A percentile compares a stretch with the other conserved stretches of the same genome.
These are phyloP conservation scores for Camponotus vicinus DNA, from an alignment of 1,140 invertebrate genomes.

Conservation along the genomic window DNA sequence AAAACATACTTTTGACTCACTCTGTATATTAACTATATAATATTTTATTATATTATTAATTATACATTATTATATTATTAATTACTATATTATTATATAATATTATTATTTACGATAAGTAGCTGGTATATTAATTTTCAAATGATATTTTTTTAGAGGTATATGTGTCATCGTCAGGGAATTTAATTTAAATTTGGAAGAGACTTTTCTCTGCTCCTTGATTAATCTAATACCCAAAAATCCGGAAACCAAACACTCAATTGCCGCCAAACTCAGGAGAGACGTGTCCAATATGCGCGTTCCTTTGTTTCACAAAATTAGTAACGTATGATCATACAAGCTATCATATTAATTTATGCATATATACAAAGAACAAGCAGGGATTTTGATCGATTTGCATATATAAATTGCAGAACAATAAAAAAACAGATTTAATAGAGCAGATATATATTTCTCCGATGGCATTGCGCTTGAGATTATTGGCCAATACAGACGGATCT, in stretches of 20 bases:
- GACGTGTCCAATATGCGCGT: slow-evolving; percentile 79
- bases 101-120: background rate
- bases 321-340: slow-evolving; percentile 39
- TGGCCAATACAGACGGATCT: slow-evolving; percentile 78
- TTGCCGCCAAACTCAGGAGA: slow-evolving; percentile 78
- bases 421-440: slow-evolving; percentile 87
- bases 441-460: slow-evolving; percentile 90
- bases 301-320: slow-evolving; percentile 46
- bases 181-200: slow-evolving; percentile 91
- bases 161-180: slow-evolving; percentile 91
- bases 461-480: slow-evolving; percentile 90
- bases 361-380: background rate
- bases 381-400: background rate
- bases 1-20: too few species aligned
- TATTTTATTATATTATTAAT: too few species aligned
- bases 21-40: too few species aligned
- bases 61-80: too few species aligned
- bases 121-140: slow-evolving; percentile 33
- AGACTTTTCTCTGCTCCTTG: slow-evolving; percentile 88
- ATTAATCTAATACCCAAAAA: slow-evolving; percentile 78
- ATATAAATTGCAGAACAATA: slow-evolving; percentile 58
- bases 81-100: background rate
- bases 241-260: slow-evolving; percentile 78
- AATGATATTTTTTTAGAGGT: slow-evolving; percentile 85
- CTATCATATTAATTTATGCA: background rate